Evolutionary conservation across 2,888 invertebrate genomes (phyloP).

Genomic region (Chymomyza fuscimana): DNA sequence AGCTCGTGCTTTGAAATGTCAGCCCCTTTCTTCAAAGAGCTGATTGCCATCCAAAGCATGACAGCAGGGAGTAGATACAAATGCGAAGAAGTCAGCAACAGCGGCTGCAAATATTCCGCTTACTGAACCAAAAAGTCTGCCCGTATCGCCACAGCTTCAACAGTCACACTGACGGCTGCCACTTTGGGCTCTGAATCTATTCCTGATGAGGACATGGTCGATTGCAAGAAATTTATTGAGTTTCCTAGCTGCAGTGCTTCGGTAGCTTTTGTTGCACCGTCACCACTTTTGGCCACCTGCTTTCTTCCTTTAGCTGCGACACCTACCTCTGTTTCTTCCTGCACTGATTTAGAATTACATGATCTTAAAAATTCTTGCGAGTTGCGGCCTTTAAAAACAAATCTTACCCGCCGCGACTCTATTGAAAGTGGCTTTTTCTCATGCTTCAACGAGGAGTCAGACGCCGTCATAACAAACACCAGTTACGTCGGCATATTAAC

Average conservation of each 20-base stretch:
- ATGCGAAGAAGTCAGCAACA: slow-evolving; percentile 3
- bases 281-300: slow-evolving; percentile 46
- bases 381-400: slow-evolving; percentile 65
- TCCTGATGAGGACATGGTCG: slow-evolving; percentile 65
- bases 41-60: slow-evolving; percentile 74
- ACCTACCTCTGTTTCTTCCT: slow-evolving; percentile 55
- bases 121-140: slow-evolving; percentile 81
- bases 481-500: slow-evolving; percentile 67
- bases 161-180: slow-evolving; percentile 40
- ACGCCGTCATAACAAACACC: slow-evolving; percentile 82
- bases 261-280: slow-evolving; percentile 30
- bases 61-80: slow-evolving; percentile 28
- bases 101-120: slow-evolving; percentile 27
- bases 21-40: slow-evolving; percentile 83
- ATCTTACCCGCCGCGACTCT: slow-evolving; percentile 88
- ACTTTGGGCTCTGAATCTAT: slow-evolving; percentile 53
- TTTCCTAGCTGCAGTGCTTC: slow-evolving; percentile 24
- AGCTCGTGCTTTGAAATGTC: slow-evolving; percentile 89
- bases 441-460: slow-evolving; percentile 89
- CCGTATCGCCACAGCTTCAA: slow-evolving; percentile 80
- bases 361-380: slow-evolving; percentile 69
- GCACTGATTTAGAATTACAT: slow-evolving; percentile 64
- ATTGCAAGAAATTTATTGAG: slow-evolving; percentile 51
- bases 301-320: slow-evolving; percentile 48
- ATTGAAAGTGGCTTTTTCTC: slow-evolving; percentile 95